Conservation (phyloP, 2,797 vertebrate species). For the Sebastes kiyomatsui region DNA sequence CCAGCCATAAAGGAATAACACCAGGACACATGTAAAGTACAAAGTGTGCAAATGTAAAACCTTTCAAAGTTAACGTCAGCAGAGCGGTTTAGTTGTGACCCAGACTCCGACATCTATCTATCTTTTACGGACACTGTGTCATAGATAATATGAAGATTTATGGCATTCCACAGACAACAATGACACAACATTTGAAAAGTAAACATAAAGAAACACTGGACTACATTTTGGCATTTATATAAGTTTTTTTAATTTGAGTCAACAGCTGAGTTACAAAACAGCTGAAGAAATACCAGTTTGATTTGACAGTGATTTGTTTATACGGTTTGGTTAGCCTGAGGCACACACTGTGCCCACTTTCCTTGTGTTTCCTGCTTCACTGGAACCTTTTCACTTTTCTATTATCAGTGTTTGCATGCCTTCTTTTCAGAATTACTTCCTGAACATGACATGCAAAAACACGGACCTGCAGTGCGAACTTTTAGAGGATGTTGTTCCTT, state of each 20-base stretch:
- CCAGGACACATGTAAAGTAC: background rate
- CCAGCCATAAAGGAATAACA: background rate
- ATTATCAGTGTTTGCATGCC: background rate
- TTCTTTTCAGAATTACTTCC: background rate
- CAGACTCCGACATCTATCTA: background rate
- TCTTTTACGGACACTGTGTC: background rate
- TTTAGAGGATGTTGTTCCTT: background rate
- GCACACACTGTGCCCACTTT: background rate
- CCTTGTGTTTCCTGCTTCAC: background rate
- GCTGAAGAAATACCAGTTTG: background rate
- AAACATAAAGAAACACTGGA: background rate
- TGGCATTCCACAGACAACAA: slow-evolving; percentile 5
- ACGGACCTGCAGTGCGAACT: background rate
- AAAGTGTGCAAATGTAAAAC: background rate
- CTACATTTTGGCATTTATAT: background rate
- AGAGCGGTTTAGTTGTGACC: background rate
- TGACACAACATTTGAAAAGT: background rate
- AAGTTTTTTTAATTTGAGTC: background rate
- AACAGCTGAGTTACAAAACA: background rate
- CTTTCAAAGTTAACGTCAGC: background rate
- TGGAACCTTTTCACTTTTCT: background rate
- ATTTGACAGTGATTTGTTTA: background rate
- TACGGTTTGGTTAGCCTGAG: background rate
- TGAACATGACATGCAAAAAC: background rate
- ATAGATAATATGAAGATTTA: background rate